A percentile compares a stretch with the other conserved stretches of the same genome.
phyloP scores from a whole-genome alignment of 2,888 invertebrate genomes.

The Spicauda simplicius region DNA sequence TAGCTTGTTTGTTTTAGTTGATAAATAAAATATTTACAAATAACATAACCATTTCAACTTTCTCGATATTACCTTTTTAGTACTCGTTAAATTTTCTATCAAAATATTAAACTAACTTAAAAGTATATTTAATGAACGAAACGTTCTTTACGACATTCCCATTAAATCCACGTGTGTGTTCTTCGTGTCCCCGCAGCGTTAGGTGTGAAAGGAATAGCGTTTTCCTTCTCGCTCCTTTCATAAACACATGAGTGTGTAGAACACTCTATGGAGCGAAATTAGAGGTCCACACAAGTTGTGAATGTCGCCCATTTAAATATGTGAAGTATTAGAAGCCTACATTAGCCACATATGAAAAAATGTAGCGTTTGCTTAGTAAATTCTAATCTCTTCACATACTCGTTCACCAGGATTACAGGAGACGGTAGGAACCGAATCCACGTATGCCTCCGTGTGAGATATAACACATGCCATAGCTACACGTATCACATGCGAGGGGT shows the following conservation, averaged over 20 bases:
- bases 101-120: too few species aligned
- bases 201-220: constrained; percentile 39
- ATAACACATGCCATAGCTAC: constrained; percentile 72
- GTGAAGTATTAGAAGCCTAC: constrained; percentile 57
- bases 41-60: constrained; percentile 13
- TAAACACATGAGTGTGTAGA: constrained; percentile 38
- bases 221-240: constrained; percentile 40
- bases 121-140: background rate
- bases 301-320: constrained; percentile 2
- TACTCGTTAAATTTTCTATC: too few species aligned
- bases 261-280: background rate
- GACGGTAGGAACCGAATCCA: constrained; percentile 64
- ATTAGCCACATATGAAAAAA: constrained; percentile 58
- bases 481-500: constrained; percentile 78
- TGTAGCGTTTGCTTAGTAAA: constrained; percentile 82
- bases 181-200: background rate
- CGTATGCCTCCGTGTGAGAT: constrained; percentile 70
- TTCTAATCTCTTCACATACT: constrained; percentile 85
- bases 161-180: constrained; percentile 18
- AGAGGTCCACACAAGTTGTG: constrained; percentile 4
- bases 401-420: constrained; percentile 75
- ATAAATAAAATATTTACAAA: background rate
- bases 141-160: constrained; percentile 2
- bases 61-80: constrained; percentile 12
- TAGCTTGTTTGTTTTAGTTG: too few species aligned